Base-by-base conservation (phyloP, 2,797 vertebrate genomes). In the Remorina albescens region DNA sequence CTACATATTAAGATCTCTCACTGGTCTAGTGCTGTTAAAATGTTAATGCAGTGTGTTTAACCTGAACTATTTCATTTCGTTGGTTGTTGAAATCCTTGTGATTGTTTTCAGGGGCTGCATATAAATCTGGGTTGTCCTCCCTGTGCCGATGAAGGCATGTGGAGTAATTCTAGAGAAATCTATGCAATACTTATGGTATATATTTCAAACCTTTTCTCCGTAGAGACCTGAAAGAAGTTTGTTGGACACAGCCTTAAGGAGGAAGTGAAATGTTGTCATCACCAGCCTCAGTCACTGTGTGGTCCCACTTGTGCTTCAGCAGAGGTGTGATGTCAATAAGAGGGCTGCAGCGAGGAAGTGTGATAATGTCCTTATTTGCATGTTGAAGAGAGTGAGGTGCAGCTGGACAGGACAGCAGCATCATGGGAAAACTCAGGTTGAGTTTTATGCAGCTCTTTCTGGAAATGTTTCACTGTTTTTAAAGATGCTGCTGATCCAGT, bases 41-140 rank as follows among this genome's bases (percentile, higher is more conserved):
- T 7, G 57, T 78, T 76, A 74, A 72, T 68, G 75, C 58, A 13
- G 70, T 36, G 67, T 81, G 73, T 84, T 81, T 89, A 84, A 91
- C 71, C 74, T 86, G 0, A 81, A 85, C 77, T 90, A 81, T 88
- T 89, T 86, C 82, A 89, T 81, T 71, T 34, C 51, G 61, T 61
- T 82, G 32, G 21, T 15, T 64, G 62, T 78, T 44, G 36, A 70
- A 42, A 30, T 74, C 50, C 66, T 47, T 63, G 56, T n/a, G n/a
- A n/a, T 51, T 80, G 13, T 79, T 73, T 74, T 71, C 56, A 54
- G 70, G 71, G 76, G 62, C 76, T 63, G 46, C 69, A 41, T 26
- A 11, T 26, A 8, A 42, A 50, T 28, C 16, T 49, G 58, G 41
- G 62, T 56, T 28, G 25, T 36, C 26, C n/a, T 58, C 60, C 61